These are phyloP conservation scores for Sturmia bella DNA, from an alignment of 2,888 invertebrate species.

Conservation along the genomic window DNA sequence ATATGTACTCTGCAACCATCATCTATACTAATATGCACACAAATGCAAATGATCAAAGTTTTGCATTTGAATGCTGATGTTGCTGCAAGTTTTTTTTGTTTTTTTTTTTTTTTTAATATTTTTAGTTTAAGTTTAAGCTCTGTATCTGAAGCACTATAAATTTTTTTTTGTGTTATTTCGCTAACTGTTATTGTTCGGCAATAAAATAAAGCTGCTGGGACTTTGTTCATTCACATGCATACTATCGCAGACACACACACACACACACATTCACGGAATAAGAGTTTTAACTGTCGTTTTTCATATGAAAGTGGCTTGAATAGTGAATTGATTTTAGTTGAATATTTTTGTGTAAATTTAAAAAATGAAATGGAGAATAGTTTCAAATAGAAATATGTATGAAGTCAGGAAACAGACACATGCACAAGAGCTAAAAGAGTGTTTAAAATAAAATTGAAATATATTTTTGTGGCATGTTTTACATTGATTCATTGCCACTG, in stretches of 20 bases:
- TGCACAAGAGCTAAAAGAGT: no score
- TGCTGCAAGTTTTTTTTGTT: neutral
- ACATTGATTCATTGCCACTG: conserved; percentile 68
- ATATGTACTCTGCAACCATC: conserved; percentile 35
- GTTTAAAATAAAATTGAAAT: conserved; percentile 23
- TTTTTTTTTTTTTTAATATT: conserved; percentile 7
- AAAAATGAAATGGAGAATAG: conserved; percentile 21
- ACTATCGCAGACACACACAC: no score
- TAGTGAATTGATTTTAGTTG: conserved; percentile 65
- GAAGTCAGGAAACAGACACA: no score
- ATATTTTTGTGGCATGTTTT: conserved; percentile 66
- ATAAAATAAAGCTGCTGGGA: conserved; percentile 61
- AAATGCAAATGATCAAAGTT: conserved; percentile 55
- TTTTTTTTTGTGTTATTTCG: conserved; percentile 4
- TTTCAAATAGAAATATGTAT: neutral
- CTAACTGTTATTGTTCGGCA: conserved; percentile 54
- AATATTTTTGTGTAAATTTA: conserved; percentile 12
- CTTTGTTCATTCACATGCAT: neutral
- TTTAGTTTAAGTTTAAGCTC: conserved; percentile 8
- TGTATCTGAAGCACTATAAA: conserved; percentile 18
- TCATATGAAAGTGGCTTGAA: conserved; percentile 51
- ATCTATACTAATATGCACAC: conserved; percentile 24
- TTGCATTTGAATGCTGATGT: conserved; percentile 32
- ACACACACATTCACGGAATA: neutral
- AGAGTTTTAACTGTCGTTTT: conserved; percentile 59